Evolutionary conservation across 1,140 invertebrate genomes (phyloP), one percentile per base, ranked within the genome.

Genomic region (Microplitis mediator): DNA sequence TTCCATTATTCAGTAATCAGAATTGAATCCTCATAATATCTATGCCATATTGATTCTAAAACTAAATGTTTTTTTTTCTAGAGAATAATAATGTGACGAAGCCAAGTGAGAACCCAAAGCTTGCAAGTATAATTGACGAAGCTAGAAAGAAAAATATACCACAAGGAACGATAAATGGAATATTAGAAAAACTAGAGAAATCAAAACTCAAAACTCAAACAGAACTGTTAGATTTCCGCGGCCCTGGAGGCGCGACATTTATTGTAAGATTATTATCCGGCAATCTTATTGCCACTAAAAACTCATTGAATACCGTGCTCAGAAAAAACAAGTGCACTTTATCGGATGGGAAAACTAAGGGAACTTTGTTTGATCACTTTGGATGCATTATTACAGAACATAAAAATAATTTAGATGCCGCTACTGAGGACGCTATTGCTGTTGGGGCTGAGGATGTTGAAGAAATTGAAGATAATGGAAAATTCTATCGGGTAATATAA

Each of bases 381-480:
- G 90, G 90, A 6, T 79, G 88, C 5, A 84, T 92, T 9, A 76
- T 87, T 75, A 85, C 88, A 0, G 81, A 84, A 68, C 77, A 82
- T 61, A 73, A 75, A 31, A 16, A 73, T 73, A 66, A 78, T 77
- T 78, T 90, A 35, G 90, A 92, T 75, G 77, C 80, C 51, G 90
- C 88, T 11, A 88, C 88, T 8, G 90, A 92, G 35, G 87, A 91
- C 86, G 92, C 91, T 0, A 92, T 93, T 73, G 83, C 87, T 72
- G 78, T 84, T 52, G 90, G 89, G 3, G 91, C 91, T 2, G 90
- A 92, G 79, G 91, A 93, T 66, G 90, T 92, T 2, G 82, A 87
- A 51, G 81, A 86, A 82, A 45, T 88, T 50, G 74, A 88, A 31
- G 79, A 88, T 8, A 77, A 86, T 31, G 79, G 84, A 39, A 83